phyloP scores from a whole-genome alignment of 2,113 vertebrate species.

The Mobula birostris region DNA sequence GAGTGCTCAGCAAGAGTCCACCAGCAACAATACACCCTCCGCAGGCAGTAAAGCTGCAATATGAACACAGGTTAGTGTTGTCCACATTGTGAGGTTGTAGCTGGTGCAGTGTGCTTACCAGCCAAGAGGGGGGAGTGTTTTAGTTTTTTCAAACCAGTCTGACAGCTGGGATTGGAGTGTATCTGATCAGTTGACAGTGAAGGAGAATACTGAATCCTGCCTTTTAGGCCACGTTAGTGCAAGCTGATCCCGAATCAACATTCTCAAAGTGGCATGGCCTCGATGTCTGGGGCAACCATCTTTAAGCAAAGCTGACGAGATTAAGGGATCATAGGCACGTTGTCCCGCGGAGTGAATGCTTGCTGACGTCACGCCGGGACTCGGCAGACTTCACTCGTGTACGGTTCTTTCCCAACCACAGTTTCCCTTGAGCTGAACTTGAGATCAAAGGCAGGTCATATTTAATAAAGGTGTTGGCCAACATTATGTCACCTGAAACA shows the following conservation, averaged over 20 bases:
- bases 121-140: not conserved
- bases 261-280: not conserved
- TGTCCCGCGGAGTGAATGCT: conserved; percentile 42
- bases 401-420: conserved; percentile 51
- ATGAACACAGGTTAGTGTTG: not conserved
- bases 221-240: not conserved
- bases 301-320: not conserved
- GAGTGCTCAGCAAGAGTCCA: no score
- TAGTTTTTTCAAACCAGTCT: not conserved
- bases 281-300: not conserved
- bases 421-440: conserved; percentile 45
- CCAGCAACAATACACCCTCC: not conserved
- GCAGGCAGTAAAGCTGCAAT: not conserved
- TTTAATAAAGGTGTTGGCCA: conserved; percentile 68
- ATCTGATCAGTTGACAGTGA: not conserved
- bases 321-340: conserved; percentile 39
- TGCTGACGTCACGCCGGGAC: conserved; percentile 46
- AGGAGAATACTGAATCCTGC: not conserved
- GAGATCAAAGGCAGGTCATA: conserved; percentile 68
- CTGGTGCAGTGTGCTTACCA: not conserved
- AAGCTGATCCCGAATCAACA: not conserved
- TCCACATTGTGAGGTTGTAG: not conserved
- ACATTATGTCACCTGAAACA: not conserved
- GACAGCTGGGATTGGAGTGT: not conserved
- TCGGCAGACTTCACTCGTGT: conserved; percentile 49